Conservation (phyloP, 2,797 vertebrate species). For the Neosilurus mollespiculum region DNA sequence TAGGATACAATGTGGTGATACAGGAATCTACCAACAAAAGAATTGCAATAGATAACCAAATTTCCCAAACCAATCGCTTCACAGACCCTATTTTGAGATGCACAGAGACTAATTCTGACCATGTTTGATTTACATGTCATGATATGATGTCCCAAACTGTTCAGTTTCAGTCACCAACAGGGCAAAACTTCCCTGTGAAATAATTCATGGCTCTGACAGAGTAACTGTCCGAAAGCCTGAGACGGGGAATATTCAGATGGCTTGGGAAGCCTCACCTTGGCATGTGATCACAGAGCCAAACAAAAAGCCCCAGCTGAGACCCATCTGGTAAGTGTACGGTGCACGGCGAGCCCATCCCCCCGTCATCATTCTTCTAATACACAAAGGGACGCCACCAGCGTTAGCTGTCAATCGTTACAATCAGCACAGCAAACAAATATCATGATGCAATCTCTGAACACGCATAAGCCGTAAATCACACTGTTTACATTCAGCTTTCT, state of each 20-base stretch:
- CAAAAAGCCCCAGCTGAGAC: constrained; percentile 53
- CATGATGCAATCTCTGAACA: constrained; percentile 37
- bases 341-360: constrained; percentile 37
- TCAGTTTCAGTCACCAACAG: not conserved
- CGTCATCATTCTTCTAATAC: constrained; percentile 28
- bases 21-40: no score
- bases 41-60: no score
- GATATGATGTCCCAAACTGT: not conserved
- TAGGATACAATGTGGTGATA: no score
- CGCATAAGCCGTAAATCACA: constrained; percentile 23
- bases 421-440: constrained; percentile 35
- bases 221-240: constrained; percentile 13
- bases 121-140: constrained; percentile 23
- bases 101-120: constrained; percentile 6
- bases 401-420: constrained; percentile 49
- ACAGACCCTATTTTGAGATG: not conserved
- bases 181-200: constrained; percentile 15
- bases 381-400: constrained; percentile 46
- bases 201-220: constrained; percentile 15
- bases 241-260: constrained; percentile 32
- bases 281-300: constrained; percentile 47
- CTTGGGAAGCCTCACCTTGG: constrained; percentile 52
- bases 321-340: constrained; percentile 50
- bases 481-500: constrained; percentile 8
- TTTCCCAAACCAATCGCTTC: no score